Conservation (phyloP, 2,113 vertebrate species). For the Ptilonorhynchus violaceus region DNA sequence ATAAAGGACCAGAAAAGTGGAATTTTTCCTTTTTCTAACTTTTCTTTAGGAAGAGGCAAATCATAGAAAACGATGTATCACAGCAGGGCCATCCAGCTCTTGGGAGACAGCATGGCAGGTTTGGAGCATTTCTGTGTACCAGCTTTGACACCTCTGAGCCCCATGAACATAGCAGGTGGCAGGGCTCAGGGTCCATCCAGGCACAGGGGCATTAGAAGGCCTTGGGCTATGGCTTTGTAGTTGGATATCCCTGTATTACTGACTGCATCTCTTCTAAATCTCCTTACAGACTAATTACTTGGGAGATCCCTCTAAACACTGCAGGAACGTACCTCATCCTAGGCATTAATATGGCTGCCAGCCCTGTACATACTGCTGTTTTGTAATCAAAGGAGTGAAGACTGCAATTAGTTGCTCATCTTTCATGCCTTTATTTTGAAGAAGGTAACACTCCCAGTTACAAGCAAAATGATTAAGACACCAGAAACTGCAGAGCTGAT, state of each 20-base stretch:
- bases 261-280: neutral
- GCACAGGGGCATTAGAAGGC: neutral
- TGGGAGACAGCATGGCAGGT: neutral
- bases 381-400: neutral
- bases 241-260: neutral
- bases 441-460: neutral
- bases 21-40: neutral
- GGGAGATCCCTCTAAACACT: neutral
- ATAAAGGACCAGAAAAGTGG: neutral
- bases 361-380: neutral
- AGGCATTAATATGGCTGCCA: neutral
- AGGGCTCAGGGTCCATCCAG: fast-evolving
- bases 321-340: neutral
- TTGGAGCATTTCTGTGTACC: neutral
- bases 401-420: neutral
- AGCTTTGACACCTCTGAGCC: neutral
- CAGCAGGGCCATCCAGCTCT: neutral
- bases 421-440: conserved; percentile 7
- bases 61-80: neutral
- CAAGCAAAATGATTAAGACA: neutral
- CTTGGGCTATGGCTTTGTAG: neutral
- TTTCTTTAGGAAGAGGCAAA: neutral
- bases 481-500: conserved; percentile 7
- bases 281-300: neutral
- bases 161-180: neutral